Evolutionary conservation across 2,113 vertebrate species (phyloP).

Genomic region (Rostratula benghalensis): DNA sequence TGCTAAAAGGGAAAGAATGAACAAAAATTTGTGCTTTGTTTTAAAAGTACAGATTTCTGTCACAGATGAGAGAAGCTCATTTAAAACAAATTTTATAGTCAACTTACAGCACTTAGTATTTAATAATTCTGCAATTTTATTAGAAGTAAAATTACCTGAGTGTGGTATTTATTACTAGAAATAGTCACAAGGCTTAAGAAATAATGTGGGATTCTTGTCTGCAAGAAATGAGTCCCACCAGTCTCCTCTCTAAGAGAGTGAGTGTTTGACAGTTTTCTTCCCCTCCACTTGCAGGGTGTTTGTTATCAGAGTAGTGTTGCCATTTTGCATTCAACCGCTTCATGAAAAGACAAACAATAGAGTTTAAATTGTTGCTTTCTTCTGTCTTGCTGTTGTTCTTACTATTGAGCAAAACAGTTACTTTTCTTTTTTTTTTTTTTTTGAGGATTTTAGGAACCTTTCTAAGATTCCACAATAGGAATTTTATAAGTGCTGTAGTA

Average conservation of each 20-base stretch:
- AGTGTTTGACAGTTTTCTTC: neutral
- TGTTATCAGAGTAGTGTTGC: neutral
- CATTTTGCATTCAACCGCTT: neutral
- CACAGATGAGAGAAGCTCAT: neutral
- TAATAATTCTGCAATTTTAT: neutral
- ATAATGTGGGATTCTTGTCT: neutral
- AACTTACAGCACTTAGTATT: neutral
- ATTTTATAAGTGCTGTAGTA: neutral
- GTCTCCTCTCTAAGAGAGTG: neutral
- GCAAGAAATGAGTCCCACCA: neutral
- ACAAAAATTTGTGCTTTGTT: neutral
- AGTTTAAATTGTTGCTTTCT: neutral
- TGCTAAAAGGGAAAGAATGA: neutral
- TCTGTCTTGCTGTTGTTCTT: neutral
- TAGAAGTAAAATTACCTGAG: neutral
- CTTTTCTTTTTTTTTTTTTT: neutral
- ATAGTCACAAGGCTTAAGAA: neutral
- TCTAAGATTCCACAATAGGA: neutral
- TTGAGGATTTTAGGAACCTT: neutral
- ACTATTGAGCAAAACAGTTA: neutral
- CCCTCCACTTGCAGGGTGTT: neutral
- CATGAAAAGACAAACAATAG: neutral
- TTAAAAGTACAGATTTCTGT: neutral
- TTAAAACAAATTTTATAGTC: neutral
- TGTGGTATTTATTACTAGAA: neutral